A percentile compares a stretch with the other conserved stretches of the same genome.
Conservation (phyloP, 1,140 invertebrate genomes). For the Megalonaias nervosa region DNA sequence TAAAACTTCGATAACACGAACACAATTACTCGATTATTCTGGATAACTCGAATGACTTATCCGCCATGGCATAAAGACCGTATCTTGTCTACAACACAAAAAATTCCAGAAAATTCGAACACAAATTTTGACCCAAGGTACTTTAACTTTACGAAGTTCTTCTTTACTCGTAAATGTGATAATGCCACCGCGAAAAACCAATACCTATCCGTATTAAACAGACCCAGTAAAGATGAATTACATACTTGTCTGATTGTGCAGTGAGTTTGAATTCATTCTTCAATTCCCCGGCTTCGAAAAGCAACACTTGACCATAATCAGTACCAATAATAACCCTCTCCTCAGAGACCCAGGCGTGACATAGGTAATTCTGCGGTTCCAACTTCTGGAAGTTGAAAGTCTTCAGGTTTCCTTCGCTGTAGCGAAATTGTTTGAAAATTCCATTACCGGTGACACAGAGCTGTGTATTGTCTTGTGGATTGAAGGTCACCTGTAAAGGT, state of each 20-base stretch:
- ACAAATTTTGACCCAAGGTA: too few relatives aligned
- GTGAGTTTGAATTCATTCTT: conserved; percentile 71
- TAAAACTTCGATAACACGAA: too few relatives aligned
- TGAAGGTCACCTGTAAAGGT: conserved; percentile 75
- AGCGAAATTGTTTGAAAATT: conserved; percentile 84
- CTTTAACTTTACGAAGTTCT: too few relatives aligned
- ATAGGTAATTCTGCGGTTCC: conserved; percentile 81
- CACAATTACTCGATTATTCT: too few relatives aligned
- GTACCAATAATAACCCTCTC: conserved; percentile 85
- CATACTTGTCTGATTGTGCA: conserved; percentile 42
- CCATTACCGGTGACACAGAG: conserved; percentile 82
- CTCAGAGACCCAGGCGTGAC: conserved; percentile 76
- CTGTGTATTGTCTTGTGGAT: conserved; percentile 83
- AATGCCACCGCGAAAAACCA: not conserved
- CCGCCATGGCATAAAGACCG: too few relatives aligned
- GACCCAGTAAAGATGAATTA: not conserved
- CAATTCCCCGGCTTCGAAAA: conserved; percentile 85
- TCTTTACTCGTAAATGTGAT: too few relatives aligned
- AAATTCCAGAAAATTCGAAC: too few relatives aligned
- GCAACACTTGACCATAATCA: conserved; percentile 79
- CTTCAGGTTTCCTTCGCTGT: conserved; percentile 83
- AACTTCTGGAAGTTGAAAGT: conserved; percentile 87
- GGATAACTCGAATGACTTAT: too few relatives aligned
- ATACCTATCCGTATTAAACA: not conserved
- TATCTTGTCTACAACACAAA: too few relatives aligned